phyloP scores from a whole-genome alignment of 2,797 vertebrate genomes.

The Coccyzus lansbergi region DNA sequence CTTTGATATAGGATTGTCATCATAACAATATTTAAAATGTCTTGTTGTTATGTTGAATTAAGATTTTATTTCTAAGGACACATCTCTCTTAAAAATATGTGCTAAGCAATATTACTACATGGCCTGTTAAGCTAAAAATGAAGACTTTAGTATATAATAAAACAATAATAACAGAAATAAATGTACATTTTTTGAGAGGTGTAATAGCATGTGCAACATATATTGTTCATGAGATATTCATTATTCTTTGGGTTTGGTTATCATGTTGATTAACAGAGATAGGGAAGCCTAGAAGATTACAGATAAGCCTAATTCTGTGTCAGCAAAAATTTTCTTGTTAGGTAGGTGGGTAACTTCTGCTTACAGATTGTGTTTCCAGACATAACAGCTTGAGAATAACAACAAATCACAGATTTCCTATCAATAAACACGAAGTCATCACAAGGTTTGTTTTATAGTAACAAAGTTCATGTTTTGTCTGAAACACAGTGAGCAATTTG shows the following conservation, averaged over 20 bases:
- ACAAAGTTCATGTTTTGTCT: neutral
- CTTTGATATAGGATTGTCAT: neutral
- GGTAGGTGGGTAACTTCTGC: neutral
- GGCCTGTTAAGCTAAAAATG: neutral
- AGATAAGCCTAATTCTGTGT: neutral
- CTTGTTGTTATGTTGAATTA: constrained; percentile 1
- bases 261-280: neutral
- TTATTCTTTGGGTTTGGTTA: neutral
- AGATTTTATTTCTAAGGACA: neutral
- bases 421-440: neutral
- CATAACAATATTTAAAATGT: neutral
- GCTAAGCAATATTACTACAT: neutral
- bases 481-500: neutral
- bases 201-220: neutral
- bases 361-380: neutral
- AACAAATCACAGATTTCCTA: neutral
- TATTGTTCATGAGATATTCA: neutral
- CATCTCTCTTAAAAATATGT: neutral
- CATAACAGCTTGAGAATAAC: neutral
- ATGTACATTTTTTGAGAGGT: neutral
- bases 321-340: neutral
- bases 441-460: neutral
- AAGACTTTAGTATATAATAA: neutral
- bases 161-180: neutral
- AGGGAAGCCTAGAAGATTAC: neutral